Base-by-base conservation (phyloP, 37 sponge, comb jelly and placozoan genomes). In the Cliona cf. orientalis region DNA sequence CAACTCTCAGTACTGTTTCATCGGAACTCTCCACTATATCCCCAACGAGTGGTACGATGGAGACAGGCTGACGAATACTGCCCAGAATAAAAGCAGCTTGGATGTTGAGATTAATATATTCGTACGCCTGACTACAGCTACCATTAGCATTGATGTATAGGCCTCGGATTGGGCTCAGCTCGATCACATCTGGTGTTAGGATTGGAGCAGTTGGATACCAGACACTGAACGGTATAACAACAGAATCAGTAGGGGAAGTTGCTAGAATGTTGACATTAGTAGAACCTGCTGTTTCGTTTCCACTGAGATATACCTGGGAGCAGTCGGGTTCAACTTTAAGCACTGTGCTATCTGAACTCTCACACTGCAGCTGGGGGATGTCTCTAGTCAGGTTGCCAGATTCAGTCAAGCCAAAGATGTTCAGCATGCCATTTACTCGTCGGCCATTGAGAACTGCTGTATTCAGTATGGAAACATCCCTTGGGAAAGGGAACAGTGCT, bases 171-270 rank as follows among this genome's bases (percentile, higher is more conserved):
- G 63, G 73, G n/a, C 58, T 69, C 12, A 83, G 79, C 31, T 72
- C 74, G 0, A 26, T 11, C 12, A 21, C 56, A 26, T 36, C 76
- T 32, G 55, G 80, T 1, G 40, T 79, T 40, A 87, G 37, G 29
- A 34, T n/a, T 2, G 83, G 45, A 4, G 22, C 43, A 40, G 44
- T 58, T 58, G 92, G 92, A 41, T 68, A 84, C 92, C 92, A 92
- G 19, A 92, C 88, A 29, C 31, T 72, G 42, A 92, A 63, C 5
- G 58, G 49, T 9, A 80, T 32, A 32, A 21, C 64, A 36, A 28
- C 43, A 9, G 32, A 29, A 46, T 56, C 36, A 2, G 5, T 28
- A 3, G 60, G 4, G 5, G 42, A 6, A 17, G 61, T 34, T 21
- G 72, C 42, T 5, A 37, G 9, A 31, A 92, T 53, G 1, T n/a